Conservation (phyloP, 2,113 vertebrate species). For the Protobothrops mucrosquamatus region DNA sequence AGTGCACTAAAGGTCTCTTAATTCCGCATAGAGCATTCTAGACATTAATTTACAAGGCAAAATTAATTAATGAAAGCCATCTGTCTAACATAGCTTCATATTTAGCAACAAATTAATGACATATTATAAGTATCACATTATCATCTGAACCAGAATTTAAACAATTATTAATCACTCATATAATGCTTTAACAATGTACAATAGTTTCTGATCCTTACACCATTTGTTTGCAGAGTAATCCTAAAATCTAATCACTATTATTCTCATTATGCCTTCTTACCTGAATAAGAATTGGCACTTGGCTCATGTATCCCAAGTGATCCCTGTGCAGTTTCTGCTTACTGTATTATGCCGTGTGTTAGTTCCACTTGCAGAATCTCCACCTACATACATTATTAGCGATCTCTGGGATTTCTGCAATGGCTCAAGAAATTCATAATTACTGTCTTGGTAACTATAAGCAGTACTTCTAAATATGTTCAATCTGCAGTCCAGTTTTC, state of each 20-base stretch:
- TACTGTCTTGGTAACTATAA: background rate
- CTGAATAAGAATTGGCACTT: background rate
- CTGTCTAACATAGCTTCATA: conserved; percentile 57
- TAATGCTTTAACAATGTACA: conserved; percentile 40
- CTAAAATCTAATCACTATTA: background rate
- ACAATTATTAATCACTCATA: conserved; percentile 55
- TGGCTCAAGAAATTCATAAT: background rate
- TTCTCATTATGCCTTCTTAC: background rate
- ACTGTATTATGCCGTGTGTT: background rate
- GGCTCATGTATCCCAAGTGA: background rate
- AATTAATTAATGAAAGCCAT: conserved; percentile 63
- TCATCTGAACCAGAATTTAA: conserved; percentile 62
- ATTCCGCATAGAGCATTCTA: conserved; percentile 11
- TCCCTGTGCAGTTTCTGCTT: background rate
- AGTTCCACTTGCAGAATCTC: background rate
- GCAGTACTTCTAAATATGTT: background rate
- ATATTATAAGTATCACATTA: conserved; percentile 51
- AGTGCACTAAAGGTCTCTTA: conserved; percentile 47
- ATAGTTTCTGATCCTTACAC: background rate
- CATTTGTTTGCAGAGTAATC: background rate
- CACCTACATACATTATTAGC: background rate
- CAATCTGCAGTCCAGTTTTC: background rate
- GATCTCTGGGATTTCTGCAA: background rate
- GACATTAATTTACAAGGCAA: conserved; percentile 50
- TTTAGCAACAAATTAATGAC: conserved; percentile 56